Percentiles rank a stretch among this genome's conserved stretches.
These are phyloP conservation scores for Procambarus clarkii DNA, from an alignment of 1,140 invertebrate species.

Conservation along the genomic window DNA sequence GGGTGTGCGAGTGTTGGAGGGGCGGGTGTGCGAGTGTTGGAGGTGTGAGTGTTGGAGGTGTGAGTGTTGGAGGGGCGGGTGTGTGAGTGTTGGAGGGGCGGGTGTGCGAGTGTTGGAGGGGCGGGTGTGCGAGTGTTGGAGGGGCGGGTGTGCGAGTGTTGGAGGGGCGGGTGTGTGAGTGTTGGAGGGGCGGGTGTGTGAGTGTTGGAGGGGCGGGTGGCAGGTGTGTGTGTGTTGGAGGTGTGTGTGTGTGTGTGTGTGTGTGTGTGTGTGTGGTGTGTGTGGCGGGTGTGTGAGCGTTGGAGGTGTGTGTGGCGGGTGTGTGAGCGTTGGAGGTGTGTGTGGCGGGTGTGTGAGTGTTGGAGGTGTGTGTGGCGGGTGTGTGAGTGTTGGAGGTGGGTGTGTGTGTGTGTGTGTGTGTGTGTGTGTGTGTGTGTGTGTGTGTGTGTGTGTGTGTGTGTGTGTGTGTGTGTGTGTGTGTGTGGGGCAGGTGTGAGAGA, in stretches of 20 bases:
- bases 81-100: neutral
- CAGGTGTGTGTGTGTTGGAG: neutral
- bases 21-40: neutral
- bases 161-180: constrained; percentile 34
- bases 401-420: too few species aligned
- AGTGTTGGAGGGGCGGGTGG: constrained; percentile 17
- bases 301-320: too few species aligned
- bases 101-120: constrained; percentile 12
- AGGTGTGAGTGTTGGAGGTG: too few species aligned
- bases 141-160: constrained; percentile 33
- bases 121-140: too few species aligned
- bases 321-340: too few species aligned
- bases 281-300: too few species aligned
- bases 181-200: constrained; percentile 16
- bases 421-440: neutral
- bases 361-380: too few species aligned
- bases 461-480: too few species aligned
- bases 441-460: neutral
- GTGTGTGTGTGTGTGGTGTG: too few species aligned
- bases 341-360: too few species aligned
- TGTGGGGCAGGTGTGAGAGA: constrained; percentile 39
- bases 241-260: neutral
- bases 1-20: constrained; percentile 25
- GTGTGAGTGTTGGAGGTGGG: too few species aligned
- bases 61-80: constrained; percentile 35